Evolutionary conservation across 2,113 vertebrate species (phyloP).

Genomic region (Leucoraja erinaceus): DNA sequence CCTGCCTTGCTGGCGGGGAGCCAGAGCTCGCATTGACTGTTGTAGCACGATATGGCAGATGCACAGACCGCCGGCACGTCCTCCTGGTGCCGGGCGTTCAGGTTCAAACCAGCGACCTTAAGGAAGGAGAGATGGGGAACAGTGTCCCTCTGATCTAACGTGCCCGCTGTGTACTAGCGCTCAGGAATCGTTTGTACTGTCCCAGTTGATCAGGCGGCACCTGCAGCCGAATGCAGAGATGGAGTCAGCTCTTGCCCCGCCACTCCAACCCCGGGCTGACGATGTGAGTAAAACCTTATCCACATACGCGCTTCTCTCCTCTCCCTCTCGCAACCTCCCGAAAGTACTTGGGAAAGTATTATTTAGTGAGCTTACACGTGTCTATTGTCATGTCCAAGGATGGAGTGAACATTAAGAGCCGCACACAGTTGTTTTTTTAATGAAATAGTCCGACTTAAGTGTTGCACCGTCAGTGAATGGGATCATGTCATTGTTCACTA

Average conservation of each 20-base stretch:
- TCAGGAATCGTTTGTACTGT: neutral
- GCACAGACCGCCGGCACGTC: neutral
- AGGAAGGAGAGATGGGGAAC: neutral
- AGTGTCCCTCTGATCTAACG: neutral
- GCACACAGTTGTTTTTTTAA: neutral
- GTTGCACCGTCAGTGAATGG: neutral
- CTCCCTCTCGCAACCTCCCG: no score
- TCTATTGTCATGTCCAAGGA: neutral
- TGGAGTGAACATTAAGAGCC: neutral
- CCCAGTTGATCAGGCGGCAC: neutral
- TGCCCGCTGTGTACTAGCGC: neutral
- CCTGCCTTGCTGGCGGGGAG: neutral
- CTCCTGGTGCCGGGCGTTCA: neutral
- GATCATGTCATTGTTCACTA: neutral
- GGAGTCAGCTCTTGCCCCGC: neutral
- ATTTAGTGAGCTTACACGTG: neutral
- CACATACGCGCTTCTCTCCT: neutral
- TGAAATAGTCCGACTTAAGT: neutral
- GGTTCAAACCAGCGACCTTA: neutral
- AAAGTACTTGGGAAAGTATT: neutral
- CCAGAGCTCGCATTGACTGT: neutral
- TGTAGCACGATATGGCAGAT: neutral
- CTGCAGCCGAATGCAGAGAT: neutral
- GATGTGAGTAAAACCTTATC: neutral
- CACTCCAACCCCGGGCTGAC: neutral